A percentile compares a stretch with the other conserved stretches of the same genome.
Conservation (phyloP, 2,113 vertebrate genomes). For the Uria aalge region DNA sequence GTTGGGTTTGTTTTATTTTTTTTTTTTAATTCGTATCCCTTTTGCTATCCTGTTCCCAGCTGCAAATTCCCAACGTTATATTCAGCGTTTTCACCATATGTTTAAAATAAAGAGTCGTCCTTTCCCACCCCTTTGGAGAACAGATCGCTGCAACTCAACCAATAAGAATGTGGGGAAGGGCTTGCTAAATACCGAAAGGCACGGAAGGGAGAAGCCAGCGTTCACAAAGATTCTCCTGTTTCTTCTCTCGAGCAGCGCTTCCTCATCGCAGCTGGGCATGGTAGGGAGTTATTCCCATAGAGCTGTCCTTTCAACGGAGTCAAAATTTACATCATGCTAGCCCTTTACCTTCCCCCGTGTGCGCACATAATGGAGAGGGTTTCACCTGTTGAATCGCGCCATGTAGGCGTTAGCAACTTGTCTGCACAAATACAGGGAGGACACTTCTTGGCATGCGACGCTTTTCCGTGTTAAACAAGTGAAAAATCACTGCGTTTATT, state of each 20-base stretch:
- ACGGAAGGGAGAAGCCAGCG: background rate
- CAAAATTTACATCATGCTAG: background rate
- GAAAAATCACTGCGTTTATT: background rate
- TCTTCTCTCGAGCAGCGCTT: background rate
- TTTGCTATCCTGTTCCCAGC: background rate
- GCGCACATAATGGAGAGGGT: background rate
- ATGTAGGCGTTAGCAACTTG: background rate
- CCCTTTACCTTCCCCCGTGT: background rate
- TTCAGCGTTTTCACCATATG: background rate
- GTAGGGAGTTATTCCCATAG: background rate
- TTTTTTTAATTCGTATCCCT: background rate
- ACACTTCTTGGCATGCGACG: background rate
- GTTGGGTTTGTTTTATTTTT: background rate
- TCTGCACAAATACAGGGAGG: conserved; percentile 1
- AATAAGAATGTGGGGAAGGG: background rate
- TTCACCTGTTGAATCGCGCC: background rate
- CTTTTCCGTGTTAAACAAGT: background rate
- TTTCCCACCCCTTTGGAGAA: conserved; percentile 6
- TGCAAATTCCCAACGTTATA: background rate
- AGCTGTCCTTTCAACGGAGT: background rate
- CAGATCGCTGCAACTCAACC: background rate
- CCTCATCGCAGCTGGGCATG: background rate
- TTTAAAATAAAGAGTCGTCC: background rate
- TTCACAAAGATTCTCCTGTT: conserved; percentile 4
- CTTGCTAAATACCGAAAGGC: background rate